These are phyloP conservation scores for Achroia grisella DNA, from an alignment of 1,140 invertebrate species.

Conservation along the genomic window DNA sequence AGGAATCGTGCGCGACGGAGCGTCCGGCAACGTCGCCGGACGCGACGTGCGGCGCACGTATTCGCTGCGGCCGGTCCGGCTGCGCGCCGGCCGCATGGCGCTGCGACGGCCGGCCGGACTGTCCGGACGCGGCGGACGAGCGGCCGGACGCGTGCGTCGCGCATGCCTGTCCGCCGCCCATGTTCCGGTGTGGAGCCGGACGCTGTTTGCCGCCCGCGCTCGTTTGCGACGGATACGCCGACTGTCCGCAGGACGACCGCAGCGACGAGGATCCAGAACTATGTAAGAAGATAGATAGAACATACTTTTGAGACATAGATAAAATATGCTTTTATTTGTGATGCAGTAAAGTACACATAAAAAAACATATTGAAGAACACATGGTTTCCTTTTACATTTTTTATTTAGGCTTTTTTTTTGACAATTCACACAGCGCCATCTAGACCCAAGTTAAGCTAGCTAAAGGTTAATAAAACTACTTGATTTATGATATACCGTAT, in stretches of 20 bases:
- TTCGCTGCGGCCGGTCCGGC: conserved; percentile 4
- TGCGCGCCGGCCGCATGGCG: conserved; percentile 77
- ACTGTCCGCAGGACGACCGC: conserved; percentile 76
- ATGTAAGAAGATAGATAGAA: too few relatives aligned
- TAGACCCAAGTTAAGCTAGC: too few relatives aligned
- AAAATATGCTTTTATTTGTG: too few relatives aligned
- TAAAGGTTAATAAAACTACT: too few relatives aligned
- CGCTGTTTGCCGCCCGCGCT: conserved; percentile 79
- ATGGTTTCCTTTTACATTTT: too few relatives aligned
- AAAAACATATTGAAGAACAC: too few relatives aligned
- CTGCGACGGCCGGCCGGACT: conserved; percentile 80
- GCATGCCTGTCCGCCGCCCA: conserved; percentile 42
- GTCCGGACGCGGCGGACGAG: conserved; percentile 77
- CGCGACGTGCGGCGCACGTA: conserved; percentile 69
- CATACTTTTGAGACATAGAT: too few relatives aligned
- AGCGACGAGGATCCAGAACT: conserved; percentile 81
- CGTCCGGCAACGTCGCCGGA: conserved; percentile 77
- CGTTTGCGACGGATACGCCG: conserved; percentile 80
- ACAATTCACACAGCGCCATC: too few relatives aligned
- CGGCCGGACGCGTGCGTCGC: conserved; percentile 38
- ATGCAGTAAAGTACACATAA: too few relatives aligned
- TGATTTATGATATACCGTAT: too few relatives aligned
- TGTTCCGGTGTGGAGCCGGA: conserved; percentile 79
- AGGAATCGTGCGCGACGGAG: conserved; percentile 78
- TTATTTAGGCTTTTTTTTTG: too few relatives aligned